phyloP scores from a whole-genome alignment of 2,113 vertebrate species.

The Cyprinodon tularosa region DNA sequence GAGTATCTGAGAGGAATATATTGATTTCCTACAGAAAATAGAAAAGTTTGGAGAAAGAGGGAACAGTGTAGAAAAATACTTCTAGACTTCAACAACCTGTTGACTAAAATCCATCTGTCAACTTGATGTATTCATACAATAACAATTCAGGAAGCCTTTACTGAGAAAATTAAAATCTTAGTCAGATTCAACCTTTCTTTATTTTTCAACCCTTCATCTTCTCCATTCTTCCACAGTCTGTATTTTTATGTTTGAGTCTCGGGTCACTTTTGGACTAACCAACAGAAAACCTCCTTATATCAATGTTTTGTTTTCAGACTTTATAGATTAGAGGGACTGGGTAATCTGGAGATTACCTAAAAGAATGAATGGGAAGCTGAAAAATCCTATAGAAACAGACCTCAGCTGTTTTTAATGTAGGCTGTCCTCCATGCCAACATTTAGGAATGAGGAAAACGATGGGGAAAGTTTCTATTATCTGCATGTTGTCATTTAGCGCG shows the following conservation, averaged over 20 bases:
- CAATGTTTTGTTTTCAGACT: too few species aligned
- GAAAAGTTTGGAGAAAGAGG: background rate
- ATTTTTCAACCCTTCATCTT: background rate
- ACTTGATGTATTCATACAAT: too few species aligned
- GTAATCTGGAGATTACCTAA: background rate
- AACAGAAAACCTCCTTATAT: too few species aligned
- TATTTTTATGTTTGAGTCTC: too few species aligned
- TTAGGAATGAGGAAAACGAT: slow-evolving; percentile 59
- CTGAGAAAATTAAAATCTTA: too few species aligned
- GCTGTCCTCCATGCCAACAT: background rate
- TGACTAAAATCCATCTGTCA: too few species aligned
- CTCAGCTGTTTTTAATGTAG: slow-evolving; percentile 1
- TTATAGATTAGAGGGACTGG: too few species aligned
- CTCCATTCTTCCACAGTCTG: too few species aligned
- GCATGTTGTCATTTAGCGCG: slow-evolving; percentile 35
- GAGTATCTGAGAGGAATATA: slow-evolving; percentile 62
- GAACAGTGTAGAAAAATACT: background rate
- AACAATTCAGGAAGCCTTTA: too few species aligned
- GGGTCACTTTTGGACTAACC: too few species aligned
- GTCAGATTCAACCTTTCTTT: background rate
- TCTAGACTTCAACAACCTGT: too few species aligned
- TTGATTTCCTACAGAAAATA: background rate
- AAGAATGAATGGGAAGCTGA: background rate
- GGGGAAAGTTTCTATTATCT: slow-evolving; percentile 57
- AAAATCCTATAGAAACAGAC: background rate